Conservation (phyloP, 1,140 invertebrate genomes). For the Diabrotica virgifera region DNA sequence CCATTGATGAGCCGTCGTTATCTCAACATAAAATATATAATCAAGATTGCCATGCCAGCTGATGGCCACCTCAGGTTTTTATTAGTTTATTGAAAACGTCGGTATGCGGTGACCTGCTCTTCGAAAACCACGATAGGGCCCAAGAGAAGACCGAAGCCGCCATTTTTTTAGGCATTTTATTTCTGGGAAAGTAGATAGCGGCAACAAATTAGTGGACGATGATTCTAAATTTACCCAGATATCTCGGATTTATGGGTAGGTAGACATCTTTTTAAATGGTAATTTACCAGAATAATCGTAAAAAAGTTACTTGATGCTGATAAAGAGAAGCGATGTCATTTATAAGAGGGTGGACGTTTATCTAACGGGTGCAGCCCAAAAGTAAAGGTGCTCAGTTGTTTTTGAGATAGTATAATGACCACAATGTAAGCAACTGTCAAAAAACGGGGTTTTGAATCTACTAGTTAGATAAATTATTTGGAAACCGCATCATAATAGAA, state of each 20-base stretch:
- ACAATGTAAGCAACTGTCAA: too few relatives aligned
- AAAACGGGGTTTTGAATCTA: too few relatives aligned
- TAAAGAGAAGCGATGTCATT: not conserved
- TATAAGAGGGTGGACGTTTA: too few relatives aligned
- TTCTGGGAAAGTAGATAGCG: conserved; percentile 1
- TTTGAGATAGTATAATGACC: too few relatives aligned
- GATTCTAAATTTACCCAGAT: not conserved
- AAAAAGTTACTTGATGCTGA: not conserved
- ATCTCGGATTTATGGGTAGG: not conserved
- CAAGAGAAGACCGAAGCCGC: conserved; percentile 7
- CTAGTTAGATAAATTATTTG: too few relatives aligned
- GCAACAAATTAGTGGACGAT: not conserved
- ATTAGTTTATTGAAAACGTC: conserved; percentile 20
- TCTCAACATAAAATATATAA: conserved; percentile 17
- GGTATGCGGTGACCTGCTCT: conserved; percentile 18
- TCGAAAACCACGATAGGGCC: conserved; percentile 9
- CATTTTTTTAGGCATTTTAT: conserved; percentile 13
- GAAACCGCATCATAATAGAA: too few relatives aligned
- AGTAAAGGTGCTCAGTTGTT: too few relatives aligned
- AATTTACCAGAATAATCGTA: not conserved
- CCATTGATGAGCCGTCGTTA: conserved; percentile 8
- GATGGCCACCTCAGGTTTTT: conserved; percentile 21
- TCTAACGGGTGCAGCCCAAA: too few relatives aligned
- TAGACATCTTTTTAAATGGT: not conserved
- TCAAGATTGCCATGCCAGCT: conserved; percentile 17